Conservation (phyloP, 2,113 vertebrate species). For the Oreocharis arfaki region DNA sequence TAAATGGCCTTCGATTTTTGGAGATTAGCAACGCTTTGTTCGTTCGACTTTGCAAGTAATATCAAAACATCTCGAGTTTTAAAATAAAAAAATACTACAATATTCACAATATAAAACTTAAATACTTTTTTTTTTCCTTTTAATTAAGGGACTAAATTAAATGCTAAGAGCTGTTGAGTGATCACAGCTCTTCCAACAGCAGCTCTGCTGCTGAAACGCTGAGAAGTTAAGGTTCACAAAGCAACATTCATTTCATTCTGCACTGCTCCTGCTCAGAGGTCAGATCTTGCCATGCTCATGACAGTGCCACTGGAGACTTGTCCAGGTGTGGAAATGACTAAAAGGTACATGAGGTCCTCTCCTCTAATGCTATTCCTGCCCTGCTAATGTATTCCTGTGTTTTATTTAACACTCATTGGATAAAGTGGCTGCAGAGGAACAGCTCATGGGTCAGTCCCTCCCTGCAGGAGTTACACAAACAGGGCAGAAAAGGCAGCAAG, state of each 20-base stretch:
- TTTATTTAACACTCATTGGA: not conserved
- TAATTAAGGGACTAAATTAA: not conserved
- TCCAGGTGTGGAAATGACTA: not conserved
- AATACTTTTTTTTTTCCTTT: not conserved
- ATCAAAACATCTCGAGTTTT: conserved; percentile 19
- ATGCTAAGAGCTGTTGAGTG: not conserved
- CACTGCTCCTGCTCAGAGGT: not conserved
- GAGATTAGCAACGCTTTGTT: conserved; percentile 9
- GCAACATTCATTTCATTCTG: not conserved
- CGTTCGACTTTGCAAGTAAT: not conserved
- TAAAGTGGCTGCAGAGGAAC: not conserved
- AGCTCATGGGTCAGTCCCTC: not conserved
- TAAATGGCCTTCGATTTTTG: not conserved
- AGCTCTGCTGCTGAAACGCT: conserved; percentile 16
- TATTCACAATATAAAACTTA: conserved; percentile 61
- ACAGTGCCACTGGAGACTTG: not conserved
- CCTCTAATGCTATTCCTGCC: not conserved
- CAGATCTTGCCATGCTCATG: accelerated
- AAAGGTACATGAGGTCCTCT: not conserved
- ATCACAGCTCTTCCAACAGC: conserved; percentile 24
- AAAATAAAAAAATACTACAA: conserved; percentile 52
- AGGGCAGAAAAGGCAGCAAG: not conserved
- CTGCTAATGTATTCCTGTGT: not conserved
- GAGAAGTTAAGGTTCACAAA: not conserved
- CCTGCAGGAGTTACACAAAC: not conserved